These are phyloP conservation scores for Illadopsis cleaveri DNA, from an alignment of 2,113 vertebrate genomes.

Conservation along the genomic window DNA sequence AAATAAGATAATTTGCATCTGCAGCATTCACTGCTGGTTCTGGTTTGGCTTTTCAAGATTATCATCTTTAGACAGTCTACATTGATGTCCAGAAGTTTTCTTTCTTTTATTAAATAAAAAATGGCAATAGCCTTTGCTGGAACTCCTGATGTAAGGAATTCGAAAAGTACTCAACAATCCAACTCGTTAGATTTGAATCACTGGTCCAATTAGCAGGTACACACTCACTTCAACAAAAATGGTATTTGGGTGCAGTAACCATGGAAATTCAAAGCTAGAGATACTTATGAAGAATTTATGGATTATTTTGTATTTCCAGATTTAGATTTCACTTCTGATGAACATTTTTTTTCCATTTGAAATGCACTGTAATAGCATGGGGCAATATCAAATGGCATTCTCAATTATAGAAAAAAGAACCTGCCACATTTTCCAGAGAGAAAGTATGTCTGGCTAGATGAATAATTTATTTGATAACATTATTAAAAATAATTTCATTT, in stretches of 20 bases:
- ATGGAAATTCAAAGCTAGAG: constrained; percentile 16
- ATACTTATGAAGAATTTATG: not conserved
- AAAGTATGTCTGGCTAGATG: not conserved
- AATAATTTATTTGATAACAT: not conserved
- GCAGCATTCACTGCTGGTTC: not conserved
- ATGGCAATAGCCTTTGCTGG: not conserved
- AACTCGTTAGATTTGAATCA: not conserved
- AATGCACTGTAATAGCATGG: not conserved
- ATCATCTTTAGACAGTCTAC: not conserved
- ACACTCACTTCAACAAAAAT: not conserved
- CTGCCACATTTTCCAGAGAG: not conserved
- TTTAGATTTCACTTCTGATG: constrained; percentile 2
- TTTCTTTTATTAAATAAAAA: not conserved
- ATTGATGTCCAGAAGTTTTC: not conserved
- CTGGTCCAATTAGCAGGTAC: not conserved
- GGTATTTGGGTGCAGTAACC: not conserved
- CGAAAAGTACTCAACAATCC: not conserved
- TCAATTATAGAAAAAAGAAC: not conserved
- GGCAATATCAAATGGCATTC: not conserved
- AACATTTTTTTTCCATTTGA: not conserved
- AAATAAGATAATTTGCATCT: not conserved
- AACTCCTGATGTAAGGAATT: not conserved
- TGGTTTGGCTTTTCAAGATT: not conserved
- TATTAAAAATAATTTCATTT: not conserved
- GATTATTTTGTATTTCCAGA: constrained; percentile 4